These are phyloP conservation scores for Campoplex nolae DNA, from an alignment of 2,888 invertebrate species.

Conservation along the genomic window DNA sequence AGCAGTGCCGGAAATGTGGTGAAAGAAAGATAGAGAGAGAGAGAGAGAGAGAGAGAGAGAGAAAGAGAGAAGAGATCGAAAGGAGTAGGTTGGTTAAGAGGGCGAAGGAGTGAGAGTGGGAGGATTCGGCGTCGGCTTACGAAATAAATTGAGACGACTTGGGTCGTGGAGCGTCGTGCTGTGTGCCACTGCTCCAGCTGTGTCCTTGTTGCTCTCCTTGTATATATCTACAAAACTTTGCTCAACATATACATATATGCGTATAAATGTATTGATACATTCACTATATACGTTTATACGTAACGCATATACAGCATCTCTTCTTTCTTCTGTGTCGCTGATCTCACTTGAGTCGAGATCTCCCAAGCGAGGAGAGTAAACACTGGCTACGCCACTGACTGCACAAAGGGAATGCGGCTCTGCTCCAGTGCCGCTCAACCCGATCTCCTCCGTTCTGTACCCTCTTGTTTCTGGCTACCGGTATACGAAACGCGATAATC, in stretches of 20 bases:
- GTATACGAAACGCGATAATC: conserved; percentile 12
- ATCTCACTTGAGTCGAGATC: conserved; percentile 72
- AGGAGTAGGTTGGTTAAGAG: conserved; percentile 43
- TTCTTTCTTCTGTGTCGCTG: conserved; percentile 71
- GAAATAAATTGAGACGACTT: conserved; percentile 75
- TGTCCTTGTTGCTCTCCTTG: conserved; percentile 46
- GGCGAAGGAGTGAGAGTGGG: conserved; percentile 55
- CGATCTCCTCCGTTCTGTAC: conserved; percentile 67
- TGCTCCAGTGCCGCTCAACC: conserved; percentile 77
- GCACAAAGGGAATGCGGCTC: conserved; percentile 78
- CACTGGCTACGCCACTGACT: conserved; percentile 79
- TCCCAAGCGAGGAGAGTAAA: conserved; percentile 71
- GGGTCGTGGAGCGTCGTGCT: conserved; percentile 63
- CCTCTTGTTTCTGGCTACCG: conserved; percentile 60
- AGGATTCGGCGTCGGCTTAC: conserved; percentile 71
- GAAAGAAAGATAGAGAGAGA: conserved; percentile 40
- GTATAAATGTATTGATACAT: conserved; percentile 28
- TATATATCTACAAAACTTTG: conserved; percentile 25
- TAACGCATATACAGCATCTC: conserved; percentile 60
- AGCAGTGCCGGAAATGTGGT: conserved; percentile 55
- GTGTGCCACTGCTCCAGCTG: conserved; percentile 52
- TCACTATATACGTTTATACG: background rate
- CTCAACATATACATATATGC: conserved; percentile 19
- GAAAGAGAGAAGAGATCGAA: conserved; percentile 9
- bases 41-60: conserved; percentile 6